Base-by-base conservation (phyloP, 2,113 vertebrate species). In the Pontoporia blainvillei region DNA sequence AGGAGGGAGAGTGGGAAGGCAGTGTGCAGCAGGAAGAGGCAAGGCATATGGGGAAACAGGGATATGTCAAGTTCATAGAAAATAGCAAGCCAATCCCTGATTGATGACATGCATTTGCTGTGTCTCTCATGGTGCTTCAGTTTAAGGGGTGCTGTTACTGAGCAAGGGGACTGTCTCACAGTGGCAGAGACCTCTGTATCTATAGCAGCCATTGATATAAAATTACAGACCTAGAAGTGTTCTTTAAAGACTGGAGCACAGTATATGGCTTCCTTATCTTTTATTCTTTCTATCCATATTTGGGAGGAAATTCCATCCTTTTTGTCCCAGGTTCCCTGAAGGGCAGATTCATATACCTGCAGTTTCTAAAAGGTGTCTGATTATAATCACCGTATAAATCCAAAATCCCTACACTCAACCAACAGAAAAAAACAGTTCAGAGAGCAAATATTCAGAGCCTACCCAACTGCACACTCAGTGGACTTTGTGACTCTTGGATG, bases 1-100 rank as follows among this genome's bases (percentile, higher is more conserved):
- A 87, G 95, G 95, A 96, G 67, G 85, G 52, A 96, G 96, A 88
- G 96, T 97, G 96, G 94, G 96, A 97, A 94, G 95, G 52, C 72
- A 82, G 0, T 66, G 31, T 76, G 69, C 31, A 84, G 78, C 34
- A 89, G 82, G 29, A 93, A 86, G 78, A 97, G 94, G 62, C 41
- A 64, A 93, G 93, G 78, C 97, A 93, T 85, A 91, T 93, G 96
- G 86, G 93, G 69, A 79, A 91, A 41, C 52, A 73, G 88, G 54
- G n/a, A 76, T 67, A 44, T 61, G 49, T 95, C 90, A 91, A 64
- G 71, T 85, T 94, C 75, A 44, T 4, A 66, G 87, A 96, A 96
- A 91, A 97, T 34, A 92, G 71, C 75, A 84, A 94, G 93, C 76
- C 57, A 11, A 14, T 34, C 23, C 75, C 59, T 92, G 85, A 88